phyloP scores from a whole-genome alignment of 2,797 vertebrate genomes.

The Rhynchonycteris naso region DNA sequence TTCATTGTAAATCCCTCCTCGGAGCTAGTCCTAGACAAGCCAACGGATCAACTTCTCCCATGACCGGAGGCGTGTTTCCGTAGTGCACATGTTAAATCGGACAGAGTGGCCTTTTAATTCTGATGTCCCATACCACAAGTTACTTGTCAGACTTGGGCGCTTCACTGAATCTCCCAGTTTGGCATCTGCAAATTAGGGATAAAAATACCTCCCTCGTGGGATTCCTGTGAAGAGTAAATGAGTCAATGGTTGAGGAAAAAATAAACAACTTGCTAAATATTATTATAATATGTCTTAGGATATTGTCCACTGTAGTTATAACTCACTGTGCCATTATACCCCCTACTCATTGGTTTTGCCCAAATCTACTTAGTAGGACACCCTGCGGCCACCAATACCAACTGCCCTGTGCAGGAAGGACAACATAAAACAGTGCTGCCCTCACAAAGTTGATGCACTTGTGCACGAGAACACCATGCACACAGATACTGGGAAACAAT shows the following conservation, averaged over 20 bases:
- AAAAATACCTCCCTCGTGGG: background rate
- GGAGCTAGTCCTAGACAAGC: background rate
- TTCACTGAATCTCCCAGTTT: background rate
- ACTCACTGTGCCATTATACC: background rate
- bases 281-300: background rate
- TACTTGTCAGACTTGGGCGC: background rate
- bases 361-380: background rate
- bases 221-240: background rate
- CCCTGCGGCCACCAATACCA: rapidly evolving
- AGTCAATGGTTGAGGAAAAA: background rate
- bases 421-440: background rate
- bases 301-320: background rate
- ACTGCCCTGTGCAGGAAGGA: rapidly evolving
- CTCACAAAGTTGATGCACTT: background rate
- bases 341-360: background rate
- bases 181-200: background rate
- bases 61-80: background rate
- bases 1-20: background rate
- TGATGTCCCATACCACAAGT: background rate
- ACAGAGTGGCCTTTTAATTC: background rate
- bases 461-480: background rate
- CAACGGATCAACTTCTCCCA: background rate
- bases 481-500: background rate
- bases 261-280: background rate
- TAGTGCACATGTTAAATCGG: too few relatives aligned